Evolutionary conservation across 2,888 invertebrate genomes (phyloP).

Genomic region (Clepsis dumicolana): DNA sequence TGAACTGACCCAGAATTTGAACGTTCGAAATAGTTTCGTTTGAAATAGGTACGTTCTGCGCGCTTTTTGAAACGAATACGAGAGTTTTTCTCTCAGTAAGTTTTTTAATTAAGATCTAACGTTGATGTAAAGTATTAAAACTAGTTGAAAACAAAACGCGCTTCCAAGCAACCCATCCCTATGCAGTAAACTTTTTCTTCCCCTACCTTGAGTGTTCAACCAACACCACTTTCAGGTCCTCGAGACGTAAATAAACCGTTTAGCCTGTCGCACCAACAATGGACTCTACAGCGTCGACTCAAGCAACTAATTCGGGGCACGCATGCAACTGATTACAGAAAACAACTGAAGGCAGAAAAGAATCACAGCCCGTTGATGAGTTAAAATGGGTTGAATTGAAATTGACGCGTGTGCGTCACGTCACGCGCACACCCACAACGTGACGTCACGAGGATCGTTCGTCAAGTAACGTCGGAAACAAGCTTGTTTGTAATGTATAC

Average conservation of each 20-base stretch:
- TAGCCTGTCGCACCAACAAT: background rate
- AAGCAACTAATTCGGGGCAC: conserved; percentile 6
- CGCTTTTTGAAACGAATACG: no score
- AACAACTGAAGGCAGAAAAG: conserved; percentile 43
- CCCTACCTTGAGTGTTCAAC: background rate
- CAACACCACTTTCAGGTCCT: conserved; percentile 2
- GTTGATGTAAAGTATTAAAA: no score
- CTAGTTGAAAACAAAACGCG: no score
- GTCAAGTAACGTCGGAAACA: conserved; percentile 13
- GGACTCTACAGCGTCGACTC: conserved; percentile 3
- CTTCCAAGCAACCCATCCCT: background rate
- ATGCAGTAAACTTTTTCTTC: background rate
- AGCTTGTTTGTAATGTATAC: conserved; percentile 22
- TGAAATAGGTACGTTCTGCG: no score
- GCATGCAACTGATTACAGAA: conserved; percentile 15
- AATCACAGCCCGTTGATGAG: conserved; percentile 64
- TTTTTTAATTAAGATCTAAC: no score
- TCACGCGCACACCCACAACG: conserved; percentile 58
- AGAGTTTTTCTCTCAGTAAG: no score
- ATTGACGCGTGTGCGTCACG: conserved; percentile 59
- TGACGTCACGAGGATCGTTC: conserved; percentile 30
- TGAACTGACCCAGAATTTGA: no score
- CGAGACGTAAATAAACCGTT: conserved; percentile 32
- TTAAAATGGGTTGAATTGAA: conserved; percentile 59
- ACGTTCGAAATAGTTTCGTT: no score